Conservation (phyloP, 2,888 invertebrate species). For the Eilema sororculum region DNA sequence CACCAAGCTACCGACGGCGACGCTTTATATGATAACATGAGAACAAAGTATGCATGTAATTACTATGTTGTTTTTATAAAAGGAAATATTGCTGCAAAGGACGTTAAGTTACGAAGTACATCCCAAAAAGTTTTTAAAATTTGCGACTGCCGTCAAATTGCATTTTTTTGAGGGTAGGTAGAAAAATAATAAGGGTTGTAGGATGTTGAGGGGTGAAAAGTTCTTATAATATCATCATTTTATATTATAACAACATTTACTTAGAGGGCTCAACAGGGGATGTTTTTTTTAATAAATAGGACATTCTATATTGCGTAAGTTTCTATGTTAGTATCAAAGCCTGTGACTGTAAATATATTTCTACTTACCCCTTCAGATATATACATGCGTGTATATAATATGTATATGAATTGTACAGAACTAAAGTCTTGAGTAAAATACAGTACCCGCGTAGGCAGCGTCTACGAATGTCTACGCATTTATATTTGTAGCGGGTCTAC, state of each 20-base stretch:
- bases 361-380: too few species aligned
- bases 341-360: too few species aligned
- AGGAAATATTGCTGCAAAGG: constrained; percentile 12
- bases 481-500: constrained; percentile 6
- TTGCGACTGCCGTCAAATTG: neutral
- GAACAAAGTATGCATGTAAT: constrained; percentile 29
- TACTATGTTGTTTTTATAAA: constrained; percentile 28
- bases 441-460: neutral
- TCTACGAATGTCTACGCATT: constrained; percentile 13
- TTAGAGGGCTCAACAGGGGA: neutral
- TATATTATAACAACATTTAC: neutral
- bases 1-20: too few species aligned
- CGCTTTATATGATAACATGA: neutral
- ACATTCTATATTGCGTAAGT: too few species aligned
- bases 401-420: too few species aligned
- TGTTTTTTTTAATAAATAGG: too few species aligned
- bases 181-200: constrained; percentile 7
- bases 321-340: too few species aligned
- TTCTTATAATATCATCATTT: constrained; percentile 16
- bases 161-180: neutral
- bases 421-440: neutral
- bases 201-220: constrained; percentile 2
- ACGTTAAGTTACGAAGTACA: constrained; percentile 7
- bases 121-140: constrained; percentile 1
- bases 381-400: too few species aligned